Evolutionary conservation across 2,888 invertebrate genomes (phyloP).

Genomic region (Polylopha cassiicola): DNA sequence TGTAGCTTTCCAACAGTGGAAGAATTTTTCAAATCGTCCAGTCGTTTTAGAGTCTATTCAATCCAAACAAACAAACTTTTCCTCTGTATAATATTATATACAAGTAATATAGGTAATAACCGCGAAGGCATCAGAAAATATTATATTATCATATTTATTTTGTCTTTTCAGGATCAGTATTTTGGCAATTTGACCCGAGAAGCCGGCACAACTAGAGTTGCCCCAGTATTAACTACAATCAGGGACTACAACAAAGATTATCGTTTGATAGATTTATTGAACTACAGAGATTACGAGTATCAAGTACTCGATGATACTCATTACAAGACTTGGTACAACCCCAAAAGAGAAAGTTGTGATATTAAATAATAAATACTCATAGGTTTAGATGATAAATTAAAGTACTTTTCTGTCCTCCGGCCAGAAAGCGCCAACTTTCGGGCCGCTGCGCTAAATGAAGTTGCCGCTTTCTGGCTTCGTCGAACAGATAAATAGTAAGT

Average conservation of each 20-base stretch:
- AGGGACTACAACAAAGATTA: slow-evolving; percentile 58
- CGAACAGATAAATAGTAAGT: too few species aligned
- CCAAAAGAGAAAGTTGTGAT: slow-evolving; percentile 45
- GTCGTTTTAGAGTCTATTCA: too few species aligned
- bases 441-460: too few species aligned
- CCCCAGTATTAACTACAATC: slow-evolving; percentile 53
- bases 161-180: slow-evolving; percentile 51
- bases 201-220: slow-evolving; percentile 47
- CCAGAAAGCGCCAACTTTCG: too few species aligned
- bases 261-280: slow-evolving; percentile 56
- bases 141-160: not conserved
- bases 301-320: slow-evolving; percentile 45
- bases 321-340: slow-evolving; percentile 50
- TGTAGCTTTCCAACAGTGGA: too few species aligned
- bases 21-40: too few species aligned
- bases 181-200: slow-evolving; percentile 57
- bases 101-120: slow-evolving; percentile 2
- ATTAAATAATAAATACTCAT: slow-evolving; percentile 7
- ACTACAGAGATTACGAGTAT: slow-evolving; percentile 64
- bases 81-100: too few species aligned
- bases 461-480: too few species aligned
- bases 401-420: too few species aligned
- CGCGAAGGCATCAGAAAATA: too few species aligned
- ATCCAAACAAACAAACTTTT: too few species aligned
- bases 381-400: slow-evolving; percentile 1